Conservation (phyloP, 2,888 invertebrate species). For the Orthosia incerta region DNA sequence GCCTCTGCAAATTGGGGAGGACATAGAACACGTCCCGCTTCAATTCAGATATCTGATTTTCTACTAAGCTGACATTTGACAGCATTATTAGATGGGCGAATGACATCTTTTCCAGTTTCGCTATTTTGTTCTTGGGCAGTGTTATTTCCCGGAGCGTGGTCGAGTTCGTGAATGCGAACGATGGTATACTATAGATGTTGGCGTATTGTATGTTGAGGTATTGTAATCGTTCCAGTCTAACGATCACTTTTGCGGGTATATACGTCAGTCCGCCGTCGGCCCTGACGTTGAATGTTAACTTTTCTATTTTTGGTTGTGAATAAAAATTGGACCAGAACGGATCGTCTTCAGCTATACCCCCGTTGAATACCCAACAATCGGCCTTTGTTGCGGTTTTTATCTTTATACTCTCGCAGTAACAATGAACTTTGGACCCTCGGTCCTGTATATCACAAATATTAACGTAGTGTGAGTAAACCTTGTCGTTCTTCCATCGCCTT, state of each 20-base stretch:
- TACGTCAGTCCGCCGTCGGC: slow-evolving; percentile 93
- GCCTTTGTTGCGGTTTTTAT: slow-evolving; percentile 92
- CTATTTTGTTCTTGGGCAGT: slow-evolving; percentile 94
- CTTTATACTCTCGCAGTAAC: slow-evolving; percentile 92
- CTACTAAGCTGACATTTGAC: slow-evolving; percentile 93
- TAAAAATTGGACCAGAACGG: slow-evolving; percentile 94
- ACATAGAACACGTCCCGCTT: slow-evolving; percentile 94
- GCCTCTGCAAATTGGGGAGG: slow-evolving; percentile 93
- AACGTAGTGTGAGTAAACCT: slow-evolving; percentile 85
- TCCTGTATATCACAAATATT: slow-evolving; percentile 92
- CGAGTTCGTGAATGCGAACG: slow-evolving; percentile 94
- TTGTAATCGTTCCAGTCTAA: slow-evolving; percentile 92
- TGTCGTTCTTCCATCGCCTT: slow-evolving; percentile 87
- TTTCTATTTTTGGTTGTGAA: slow-evolving; percentile 93
- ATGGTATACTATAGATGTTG: slow-evolving; percentile 93
- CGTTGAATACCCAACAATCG: slow-evolving; percentile 94
- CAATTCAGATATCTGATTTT: slow-evolving; percentile 94
- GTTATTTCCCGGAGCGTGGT: slow-evolving; percentile 93
- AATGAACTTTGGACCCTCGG: slow-evolving; percentile 91
- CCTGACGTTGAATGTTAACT: slow-evolving; percentile 93
- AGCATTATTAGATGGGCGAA: slow-evolving; percentile 94
- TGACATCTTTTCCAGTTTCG: slow-evolving; percentile 92
- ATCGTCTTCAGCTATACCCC: slow-evolving; percentile 93
- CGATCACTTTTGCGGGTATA: slow-evolving; percentile 93
- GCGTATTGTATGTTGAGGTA: slow-evolving; percentile 94